A percentile compares a stretch with the other conserved stretches of the same genome.
These are phyloP conservation scores for Anniella stebbinsi DNA, from an alignment of 2,797 vertebrate genomes.

Conservation along the genomic window DNA sequence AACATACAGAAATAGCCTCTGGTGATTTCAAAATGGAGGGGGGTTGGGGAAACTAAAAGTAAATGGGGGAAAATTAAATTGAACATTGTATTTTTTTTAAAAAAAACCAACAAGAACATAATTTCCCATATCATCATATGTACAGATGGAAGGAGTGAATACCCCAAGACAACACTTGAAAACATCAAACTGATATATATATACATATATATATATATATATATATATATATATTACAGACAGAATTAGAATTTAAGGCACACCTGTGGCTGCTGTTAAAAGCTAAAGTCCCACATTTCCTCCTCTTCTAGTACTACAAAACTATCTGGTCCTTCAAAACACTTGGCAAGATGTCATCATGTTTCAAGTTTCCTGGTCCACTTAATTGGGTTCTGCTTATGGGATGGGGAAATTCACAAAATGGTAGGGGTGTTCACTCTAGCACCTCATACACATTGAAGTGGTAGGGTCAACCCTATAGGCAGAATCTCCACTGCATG, in stretches of 20 bases:
- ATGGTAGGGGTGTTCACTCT: background rate
- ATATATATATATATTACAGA: background rate
- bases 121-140: background rate
- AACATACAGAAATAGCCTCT: background rate
- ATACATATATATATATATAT: too few species aligned
- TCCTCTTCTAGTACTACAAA: background rate
- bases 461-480: too few species aligned
- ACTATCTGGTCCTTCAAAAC: background rate
- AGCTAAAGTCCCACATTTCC: background rate
- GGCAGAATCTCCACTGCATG: too few species aligned
- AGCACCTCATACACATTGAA: background rate
- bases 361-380: background rate
- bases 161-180: slow-evolving; percentile 12
- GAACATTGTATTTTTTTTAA: slow-evolving; percentile 8
- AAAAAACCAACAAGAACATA: background rate
- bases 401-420: background rate
- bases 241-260: background rate
- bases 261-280: background rate
- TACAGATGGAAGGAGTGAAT: background rate
- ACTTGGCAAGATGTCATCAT: background rate
- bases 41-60: background rate
- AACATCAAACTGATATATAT: background rate
- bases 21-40: background rate
- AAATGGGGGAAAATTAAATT: background rate
- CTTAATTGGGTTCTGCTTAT: background rate